Base-by-base conservation (phyloP, 2,113 vertebrate species). In the Platichthys flesus region DNA sequence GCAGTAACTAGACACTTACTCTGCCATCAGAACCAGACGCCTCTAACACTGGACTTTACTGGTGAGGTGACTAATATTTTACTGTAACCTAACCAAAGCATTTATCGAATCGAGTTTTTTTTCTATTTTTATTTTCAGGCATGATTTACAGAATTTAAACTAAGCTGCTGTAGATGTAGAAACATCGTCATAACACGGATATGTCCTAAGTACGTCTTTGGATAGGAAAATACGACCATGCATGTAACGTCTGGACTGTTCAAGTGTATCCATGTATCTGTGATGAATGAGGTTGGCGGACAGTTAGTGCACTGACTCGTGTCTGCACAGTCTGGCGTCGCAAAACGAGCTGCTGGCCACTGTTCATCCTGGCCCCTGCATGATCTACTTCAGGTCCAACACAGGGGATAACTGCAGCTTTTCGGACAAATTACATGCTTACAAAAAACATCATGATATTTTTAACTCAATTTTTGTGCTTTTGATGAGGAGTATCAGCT, bases 261-360 rank as follows among this genome's bases (percentile, higher is more conserved):
- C 74, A 59, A 71, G 26, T 54, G 26, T 65, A 67, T 80, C 56
- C 24, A 66, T 79, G 74, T 78, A 40, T 67, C 71, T 56, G 63
- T 60, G 49, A 80, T 63, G 57, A 82, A 87, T 79, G 52, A 76
- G 2, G 52, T 78, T 78, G 66, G 5, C 14, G 55, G 45, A 63
- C 68, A 61, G 60, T 86, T 70, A 72, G 3, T 3, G 9, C 59
- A 56, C 63, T 71, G 74, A 81, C 67, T 66, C 9, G 1, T 71
- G 64, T 76, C 60, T 37, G 18, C 24, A 62, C 58, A 67, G 58
- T 51, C 51, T 67, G 63, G 40, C 12, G 0, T 79, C 76, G 45
- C 23, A 68, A 54, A 73, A 70, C 54, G n/a, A 73, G 23, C 63
- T 54, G 40, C 10, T 74, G 60, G 70, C 51, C 21, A 5, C 26